Base-by-base conservation (phyloP, 2,888 invertebrate species). In the Lysandra bellargus region DNA sequence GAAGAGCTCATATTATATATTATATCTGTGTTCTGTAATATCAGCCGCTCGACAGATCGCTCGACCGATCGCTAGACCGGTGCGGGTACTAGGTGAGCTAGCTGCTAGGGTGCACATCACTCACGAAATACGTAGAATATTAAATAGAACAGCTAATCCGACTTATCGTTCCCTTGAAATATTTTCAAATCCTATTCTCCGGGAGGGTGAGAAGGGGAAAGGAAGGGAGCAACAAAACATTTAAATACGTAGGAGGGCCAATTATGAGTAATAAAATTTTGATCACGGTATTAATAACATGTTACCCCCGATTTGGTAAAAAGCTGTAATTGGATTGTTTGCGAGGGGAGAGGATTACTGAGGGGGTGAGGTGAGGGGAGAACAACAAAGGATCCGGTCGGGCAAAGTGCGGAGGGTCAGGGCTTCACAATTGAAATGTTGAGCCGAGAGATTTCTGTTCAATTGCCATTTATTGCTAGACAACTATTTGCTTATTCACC, bases 241-340 rank as follows among this genome's bases (percentile, higher is more conserved):
- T 30, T 14, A 69, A 69, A 69, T 33, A 69, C 33, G 23, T 69
- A 33, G 69, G 33, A 33, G 69, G 33, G 69, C 69, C 33, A 33
- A 69, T 69, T 69, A 33, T 69, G 69, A 69, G 33, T 69, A 69
- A 14, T 69, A 69, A 69, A 69, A 69, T 69, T 69, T 69, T 69
- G 69, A 69, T 69, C 69, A 5, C 9, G 30, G 12, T 69, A 12
- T 69, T 33, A 69, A 69, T 14, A 69, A 33, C 14, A 69, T 33
- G 33, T 69, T 69, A 69, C 69, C 69, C 69, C 33, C 69, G 30
- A 69, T 69, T 23, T 12, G 33, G 30, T 33, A 69, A 69, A 69
- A 33, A 69, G 69, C 69, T 69, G 69, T 69, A 69, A 69, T 69
- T 69, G 69, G 69, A 69, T 69, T 69, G 69, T 69, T 69, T 69